Conservation (phyloP, 1,140 invertebrate species). For the Drosophila ohnishii region DNA sequence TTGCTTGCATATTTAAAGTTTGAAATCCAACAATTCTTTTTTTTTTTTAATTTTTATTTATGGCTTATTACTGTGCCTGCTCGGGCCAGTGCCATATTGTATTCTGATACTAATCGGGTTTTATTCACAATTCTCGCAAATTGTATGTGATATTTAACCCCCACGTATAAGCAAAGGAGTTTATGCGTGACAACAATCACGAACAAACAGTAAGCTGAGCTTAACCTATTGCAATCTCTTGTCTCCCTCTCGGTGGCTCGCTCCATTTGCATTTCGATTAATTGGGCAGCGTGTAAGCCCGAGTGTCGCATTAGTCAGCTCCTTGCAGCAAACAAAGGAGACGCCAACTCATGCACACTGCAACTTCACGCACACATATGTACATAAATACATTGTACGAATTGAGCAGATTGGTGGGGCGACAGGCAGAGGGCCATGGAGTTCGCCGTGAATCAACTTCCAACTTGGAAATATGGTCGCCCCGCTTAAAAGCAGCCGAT, state of each 20-base stretch:
- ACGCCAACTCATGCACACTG: slow-evolving; percentile 20
- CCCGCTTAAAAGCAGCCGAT: slow-evolving; percentile 51
- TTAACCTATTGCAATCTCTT: slow-evolving; percentile 10
- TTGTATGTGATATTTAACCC: slow-evolving; percentile 8
- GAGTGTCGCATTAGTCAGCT: slow-evolving; percentile 47
- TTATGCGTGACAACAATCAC: slow-evolving; percentile 7
- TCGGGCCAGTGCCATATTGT: too few species aligned
- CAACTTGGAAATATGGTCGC: slow-evolving; percentile 71
- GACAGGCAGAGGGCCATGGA: slow-evolving; percentile 9
- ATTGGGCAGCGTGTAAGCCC: slow-evolving; percentile 34
- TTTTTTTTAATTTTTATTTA: too few species aligned
- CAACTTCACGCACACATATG: slow-evolving; percentile 7
- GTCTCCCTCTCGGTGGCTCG: not conserved
- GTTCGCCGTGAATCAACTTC: slow-evolving; percentile 74
- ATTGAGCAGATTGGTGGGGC: slow-evolving; percentile 6
- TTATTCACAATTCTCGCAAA: not conserved
- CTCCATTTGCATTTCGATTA: slow-evolving; percentile 30
- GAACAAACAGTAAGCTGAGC: slow-evolving; percentile 15
- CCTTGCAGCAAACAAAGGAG: slow-evolving; percentile 55
- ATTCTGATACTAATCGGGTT: too few species aligned
- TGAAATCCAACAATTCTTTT: too few species aligned
- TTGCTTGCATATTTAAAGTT: not conserved
- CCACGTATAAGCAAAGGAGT: not conserved
- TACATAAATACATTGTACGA: slow-evolving; percentile 16
- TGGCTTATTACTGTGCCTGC: too few species aligned